Base-by-base conservation (phyloP, 2,113 vertebrate genomes). In the Eira barbara region DNA sequence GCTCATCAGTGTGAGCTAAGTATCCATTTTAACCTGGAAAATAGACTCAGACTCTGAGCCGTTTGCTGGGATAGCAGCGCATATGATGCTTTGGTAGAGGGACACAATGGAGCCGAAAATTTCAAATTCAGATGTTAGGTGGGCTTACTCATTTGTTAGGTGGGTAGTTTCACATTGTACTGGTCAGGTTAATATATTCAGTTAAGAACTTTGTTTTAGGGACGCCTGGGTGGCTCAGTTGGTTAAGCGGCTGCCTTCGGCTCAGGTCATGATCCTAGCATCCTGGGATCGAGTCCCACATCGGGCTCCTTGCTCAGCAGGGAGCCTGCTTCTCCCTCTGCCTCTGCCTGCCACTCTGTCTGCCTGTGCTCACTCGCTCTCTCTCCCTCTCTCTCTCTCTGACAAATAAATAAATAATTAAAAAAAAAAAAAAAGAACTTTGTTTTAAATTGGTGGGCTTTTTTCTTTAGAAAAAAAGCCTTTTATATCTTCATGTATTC, bases 151-250 rank as follows among this genome's bases (percentile, higher is more conserved):
- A 45, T 49, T 89, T 78, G 36, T 93, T 95, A 76, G 21, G 39
- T 97, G 76, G 29, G 18, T 59, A 36, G 42, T 85, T 74, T 78
- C 73, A 61, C 10, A 34, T 84, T 94, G 55, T 83, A n/a, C 42
- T 76, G 6, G 45, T 39, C 84, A 61, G n/a, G 34, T 80, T 91
- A 93, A 73, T 23, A 20, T 79, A 34, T 78, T 27, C 47, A 87
- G 18, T 73, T 78, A 92, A 95, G 78, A 74, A 90, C 82, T 91
- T 81, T 91, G 31, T 95, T 96, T 78, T 87, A 45, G n/a, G n/a
- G n/a, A n/a, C n/a, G n/a, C n/a, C n/a, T n/a, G n/a, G n/a, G n/a
- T n/a, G n/a, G n/a, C n/a, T n/a, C n/a, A n/a, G n/a, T n/a, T n/a
- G n/a, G n/a, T n/a, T n/a, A n/a, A n/a, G n/a, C n/a, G n/a, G n/a